phyloP scores from a whole-genome alignment of 2,113 vertebrate genomes.

The Hystrix cristata region DNA sequence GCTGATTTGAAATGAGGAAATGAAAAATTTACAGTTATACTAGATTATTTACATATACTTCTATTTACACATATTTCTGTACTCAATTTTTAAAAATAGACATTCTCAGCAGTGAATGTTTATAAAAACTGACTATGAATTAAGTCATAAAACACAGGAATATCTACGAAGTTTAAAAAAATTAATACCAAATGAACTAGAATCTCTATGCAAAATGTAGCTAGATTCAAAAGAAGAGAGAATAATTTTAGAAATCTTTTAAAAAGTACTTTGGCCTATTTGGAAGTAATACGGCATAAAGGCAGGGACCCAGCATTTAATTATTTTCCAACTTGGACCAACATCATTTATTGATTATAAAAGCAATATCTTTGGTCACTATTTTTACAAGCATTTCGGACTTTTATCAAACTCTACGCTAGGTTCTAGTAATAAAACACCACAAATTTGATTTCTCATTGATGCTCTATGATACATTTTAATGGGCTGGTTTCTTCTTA shows the following conservation, averaged over 20 bases:
- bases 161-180: neutral
- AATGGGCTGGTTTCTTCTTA: neutral
- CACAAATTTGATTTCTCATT: neutral
- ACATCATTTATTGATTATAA: neutral
- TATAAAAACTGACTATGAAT: constrained; percentile 5
- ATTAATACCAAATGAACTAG: neutral
- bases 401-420: neutral
- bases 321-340: constrained; percentile 22
- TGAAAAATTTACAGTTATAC: neutral
- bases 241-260: neutral
- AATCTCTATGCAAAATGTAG: neutral
- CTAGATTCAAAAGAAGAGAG: neutral
- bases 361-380: neutral
- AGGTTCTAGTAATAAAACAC: neutral
- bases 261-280: neutral
- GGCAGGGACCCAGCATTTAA: neutral
- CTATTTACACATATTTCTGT: neutral
- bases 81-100: neutral
- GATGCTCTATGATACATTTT: neutral
- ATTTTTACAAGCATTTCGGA: neutral
- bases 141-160: neutral
- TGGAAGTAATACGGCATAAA: neutral
- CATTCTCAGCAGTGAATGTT: neutral
- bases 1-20: constrained; percentile 6
- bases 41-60: neutral